Evolutionary conservation across 2,113 vertebrate species (phyloP).

Genomic region (Chinchilla lanigera): DNA sequence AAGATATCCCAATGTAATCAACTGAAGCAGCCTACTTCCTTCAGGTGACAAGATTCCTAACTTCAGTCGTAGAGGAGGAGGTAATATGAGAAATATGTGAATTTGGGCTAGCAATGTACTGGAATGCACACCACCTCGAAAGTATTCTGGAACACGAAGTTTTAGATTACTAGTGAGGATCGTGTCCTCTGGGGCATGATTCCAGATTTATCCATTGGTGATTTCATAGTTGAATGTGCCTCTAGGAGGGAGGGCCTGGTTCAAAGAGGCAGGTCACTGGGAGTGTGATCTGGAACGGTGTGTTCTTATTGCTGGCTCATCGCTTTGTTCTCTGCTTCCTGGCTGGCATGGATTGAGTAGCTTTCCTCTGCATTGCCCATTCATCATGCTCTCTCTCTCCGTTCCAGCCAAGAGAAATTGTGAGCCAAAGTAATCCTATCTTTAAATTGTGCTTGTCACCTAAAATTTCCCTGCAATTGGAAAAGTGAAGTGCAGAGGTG

Average conservation of each 20-base stretch:
- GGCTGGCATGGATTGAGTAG: background rate
- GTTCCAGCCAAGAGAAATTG: background rate
- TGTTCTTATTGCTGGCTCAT: background rate
- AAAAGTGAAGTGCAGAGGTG: background rate
- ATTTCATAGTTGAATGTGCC: background rate
- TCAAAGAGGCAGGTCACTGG: background rate
- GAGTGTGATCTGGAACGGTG: background rate
- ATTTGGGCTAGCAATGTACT: background rate
- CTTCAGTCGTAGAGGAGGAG: background rate
- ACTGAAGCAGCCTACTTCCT: background rate
- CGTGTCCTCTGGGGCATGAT: background rate
- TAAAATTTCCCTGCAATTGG: background rate
- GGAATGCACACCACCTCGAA: background rate
- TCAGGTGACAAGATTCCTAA: background rate
- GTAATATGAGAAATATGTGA: background rate
- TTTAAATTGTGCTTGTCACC: background rate
- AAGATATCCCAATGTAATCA: background rate
- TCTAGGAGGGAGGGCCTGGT: background rate
- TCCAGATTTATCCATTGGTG: background rate
- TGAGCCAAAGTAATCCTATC: background rate
- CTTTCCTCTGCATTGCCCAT: background rate
- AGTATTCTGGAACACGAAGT: background rate
- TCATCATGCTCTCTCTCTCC: background rate
- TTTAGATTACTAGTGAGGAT: background rate
- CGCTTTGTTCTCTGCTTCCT: background rate